Evolutionary conservation across 1,140 invertebrate genomes (phyloP).

Genomic region (Drosophila santomea): DNA sequence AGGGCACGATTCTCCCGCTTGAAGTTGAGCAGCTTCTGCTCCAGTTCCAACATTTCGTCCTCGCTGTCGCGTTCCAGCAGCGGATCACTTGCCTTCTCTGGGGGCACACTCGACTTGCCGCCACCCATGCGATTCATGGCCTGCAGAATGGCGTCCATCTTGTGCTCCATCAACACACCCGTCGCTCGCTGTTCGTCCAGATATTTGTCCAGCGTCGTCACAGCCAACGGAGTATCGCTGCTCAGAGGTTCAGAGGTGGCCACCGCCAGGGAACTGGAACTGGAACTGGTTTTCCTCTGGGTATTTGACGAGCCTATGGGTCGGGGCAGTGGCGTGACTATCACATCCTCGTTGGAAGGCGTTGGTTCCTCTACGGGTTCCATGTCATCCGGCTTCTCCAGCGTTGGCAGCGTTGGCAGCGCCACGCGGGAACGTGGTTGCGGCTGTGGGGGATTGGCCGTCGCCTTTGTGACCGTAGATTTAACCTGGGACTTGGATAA

Average conservation of each 20-base stretch:
- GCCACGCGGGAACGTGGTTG: slow-evolving; percentile 6
- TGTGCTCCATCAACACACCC: slow-evolving; percentile 37
- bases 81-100: slow-evolving; percentile 5
- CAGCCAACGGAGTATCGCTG: background rate
- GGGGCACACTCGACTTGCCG: background rate
- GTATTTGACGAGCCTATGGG: slow-evolving; percentile 9
- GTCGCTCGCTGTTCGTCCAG: slow-evolving; percentile 32
- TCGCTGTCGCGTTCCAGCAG: slow-evolving; percentile 39
- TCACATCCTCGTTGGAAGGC: slow-evolving; percentile 3
- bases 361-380: background rate
- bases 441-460: background rate
- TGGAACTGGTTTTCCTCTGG: background rate
- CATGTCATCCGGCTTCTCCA: background rate
- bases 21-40: slow-evolving; percentile 64
- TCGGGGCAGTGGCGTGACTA: slow-evolving; percentile 19
- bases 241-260: background rate
- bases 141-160: slow-evolving; percentile 48
- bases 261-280: background rate
- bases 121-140: slow-evolving; percentile 25
- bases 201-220: slow-evolving; percentile 6
- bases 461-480: too few species aligned
- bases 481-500: background rate
- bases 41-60: slow-evolving; percentile 70
- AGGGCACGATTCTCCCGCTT: slow-evolving; percentile 69
- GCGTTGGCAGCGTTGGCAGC: background rate